phyloP scores from a whole-genome alignment of 2,797 vertebrate species.

The Nothura maculosa region DNA sequence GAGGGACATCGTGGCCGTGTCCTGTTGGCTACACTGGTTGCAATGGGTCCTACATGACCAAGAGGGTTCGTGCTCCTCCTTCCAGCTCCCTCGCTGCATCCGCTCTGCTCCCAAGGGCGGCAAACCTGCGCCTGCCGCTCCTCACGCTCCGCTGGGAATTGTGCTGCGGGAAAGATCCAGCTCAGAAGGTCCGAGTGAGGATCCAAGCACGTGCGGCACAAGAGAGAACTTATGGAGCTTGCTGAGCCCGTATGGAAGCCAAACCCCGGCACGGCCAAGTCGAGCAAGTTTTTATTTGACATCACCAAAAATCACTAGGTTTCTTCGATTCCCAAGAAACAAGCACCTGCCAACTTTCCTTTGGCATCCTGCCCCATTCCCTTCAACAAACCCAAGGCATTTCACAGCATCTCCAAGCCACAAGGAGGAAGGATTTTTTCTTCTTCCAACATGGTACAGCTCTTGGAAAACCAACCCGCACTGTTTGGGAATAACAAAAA shows the following conservation, averaged over 20 bases:
- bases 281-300: not conserved
- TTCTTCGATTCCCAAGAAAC: not conserved
- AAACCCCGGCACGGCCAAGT: not conserved
- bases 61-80: accelerated
- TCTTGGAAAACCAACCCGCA: not conserved
- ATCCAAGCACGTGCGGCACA: accelerated
- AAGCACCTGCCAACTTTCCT: not conserved
- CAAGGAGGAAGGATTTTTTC: accelerated
- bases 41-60: no score
- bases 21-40: no score
- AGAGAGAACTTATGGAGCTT: accelerated
- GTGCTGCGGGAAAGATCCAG: accelerated
- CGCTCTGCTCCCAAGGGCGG: no score
- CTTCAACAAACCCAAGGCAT: not conserved
- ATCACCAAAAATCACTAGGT: not conserved
- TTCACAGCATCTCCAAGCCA: not conserved
- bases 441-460: not conserved
- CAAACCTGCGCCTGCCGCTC: not conserved
- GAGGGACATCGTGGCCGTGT: no score
- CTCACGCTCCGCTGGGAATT: not conserved
- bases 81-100: not conserved
- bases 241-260: accelerated
- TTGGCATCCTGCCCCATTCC: not conserved
- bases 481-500: not conserved
- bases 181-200: not conserved